phyloP scores from a whole-genome alignment of 2,797 vertebrate genomes.

The Rhincodon typus region DNA sequence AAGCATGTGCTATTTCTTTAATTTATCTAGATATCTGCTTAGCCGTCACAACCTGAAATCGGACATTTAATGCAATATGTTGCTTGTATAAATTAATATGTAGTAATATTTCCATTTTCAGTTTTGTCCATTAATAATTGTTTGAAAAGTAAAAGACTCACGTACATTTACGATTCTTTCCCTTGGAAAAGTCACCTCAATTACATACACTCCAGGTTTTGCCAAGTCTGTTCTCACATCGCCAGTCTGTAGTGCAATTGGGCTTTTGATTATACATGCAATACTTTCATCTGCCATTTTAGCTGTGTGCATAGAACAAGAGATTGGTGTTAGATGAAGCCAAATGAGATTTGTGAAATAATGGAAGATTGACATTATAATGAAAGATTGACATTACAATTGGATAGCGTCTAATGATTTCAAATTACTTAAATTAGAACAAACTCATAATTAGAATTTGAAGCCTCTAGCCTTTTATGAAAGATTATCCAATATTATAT shows the following conservation, averaged over 20 bases:
- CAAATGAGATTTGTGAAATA: neutral
- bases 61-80: no score
- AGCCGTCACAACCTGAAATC: no score
- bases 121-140: neutral
- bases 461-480: neutral
- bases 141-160: constrained; percentile 29
- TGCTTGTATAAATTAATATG: neutral
- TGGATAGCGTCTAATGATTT: neutral
- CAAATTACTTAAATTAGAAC: neutral
- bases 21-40: neutral
- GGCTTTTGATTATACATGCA: constrained; percentile 64
- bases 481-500: neutral
- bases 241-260: constrained; percentile 70
- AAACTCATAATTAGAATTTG: neutral
- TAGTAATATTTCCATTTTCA: neutral
- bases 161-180: constrained; percentile 67
- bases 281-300: constrained; percentile 44
- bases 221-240: constrained; percentile 57
- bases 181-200: constrained; percentile 69
- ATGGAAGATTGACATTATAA: neutral
- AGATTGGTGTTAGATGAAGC: neutral
- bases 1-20: neutral
- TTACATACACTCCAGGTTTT: constrained; percentile 72
- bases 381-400: neutral
- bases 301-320: neutral